A percentile compares a stretch with the other conserved stretches of the same genome.
Evolutionary conservation across 2,797 vertebrate species (phyloP).

Genomic region (Taeniopygia guttata): DNA sequence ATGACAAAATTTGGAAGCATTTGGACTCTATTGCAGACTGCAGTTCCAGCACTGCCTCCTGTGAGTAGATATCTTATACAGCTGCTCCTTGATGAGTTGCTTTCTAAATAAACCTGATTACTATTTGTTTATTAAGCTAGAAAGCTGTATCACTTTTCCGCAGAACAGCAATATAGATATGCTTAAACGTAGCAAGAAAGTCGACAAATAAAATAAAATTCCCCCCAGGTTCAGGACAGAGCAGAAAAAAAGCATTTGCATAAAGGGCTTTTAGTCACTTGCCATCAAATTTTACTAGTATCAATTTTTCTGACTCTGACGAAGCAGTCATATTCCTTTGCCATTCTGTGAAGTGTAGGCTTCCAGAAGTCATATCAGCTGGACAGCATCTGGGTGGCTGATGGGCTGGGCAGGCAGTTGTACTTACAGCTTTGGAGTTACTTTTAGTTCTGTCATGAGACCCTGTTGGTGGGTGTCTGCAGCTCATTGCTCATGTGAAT

Average conservation of each 20-base stretch:
- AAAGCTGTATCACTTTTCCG: background rate
- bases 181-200: background rate
- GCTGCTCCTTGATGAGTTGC: background rate
- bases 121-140: background rate
- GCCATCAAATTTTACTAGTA: background rate
- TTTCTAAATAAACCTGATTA: background rate
- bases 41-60: background rate
- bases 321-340: background rate
- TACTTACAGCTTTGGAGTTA: background rate
- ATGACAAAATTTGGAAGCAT: background rate
- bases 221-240: background rate
- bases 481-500: background rate
- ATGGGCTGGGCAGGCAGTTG: background rate
- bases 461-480: background rate
- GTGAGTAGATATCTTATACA: background rate
- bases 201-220: background rate
- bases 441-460: background rate
- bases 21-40: background rate
- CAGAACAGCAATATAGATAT: background rate
- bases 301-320: background rate
- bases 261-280: background rate
- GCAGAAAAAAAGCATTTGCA: background rate
- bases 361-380: background rate
- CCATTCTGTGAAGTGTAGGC: background rate
- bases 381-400: background rate